A percentile compares a stretch with the other conserved stretches of the same genome.
Conservation (phyloP, 2,888 invertebrate species). For the Cheilosia vulpina region DNA sequence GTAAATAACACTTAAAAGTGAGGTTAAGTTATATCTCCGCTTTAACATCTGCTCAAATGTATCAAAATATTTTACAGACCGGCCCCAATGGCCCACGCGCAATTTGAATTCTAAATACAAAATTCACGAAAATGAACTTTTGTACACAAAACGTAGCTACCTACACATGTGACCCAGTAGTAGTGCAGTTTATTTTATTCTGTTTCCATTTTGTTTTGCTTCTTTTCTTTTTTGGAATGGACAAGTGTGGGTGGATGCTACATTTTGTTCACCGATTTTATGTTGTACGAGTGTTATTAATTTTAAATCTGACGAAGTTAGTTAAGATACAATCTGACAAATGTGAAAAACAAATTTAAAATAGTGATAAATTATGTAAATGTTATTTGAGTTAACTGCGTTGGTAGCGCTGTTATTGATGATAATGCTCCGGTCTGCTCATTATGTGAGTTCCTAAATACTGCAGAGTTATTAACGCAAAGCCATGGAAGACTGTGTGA, state of each 20-base stretch:
- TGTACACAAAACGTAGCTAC: not conserved
- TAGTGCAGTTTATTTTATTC: not conserved
- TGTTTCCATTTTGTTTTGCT: not conserved
- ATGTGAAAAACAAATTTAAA: constrained; percentile 18
- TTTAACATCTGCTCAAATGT: not conserved
- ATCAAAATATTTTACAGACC: not conserved
- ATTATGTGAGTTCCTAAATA: no score
- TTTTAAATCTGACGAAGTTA: constrained; percentile 24
- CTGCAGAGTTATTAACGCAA: no score
- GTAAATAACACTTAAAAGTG: no score
- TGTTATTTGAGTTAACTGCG: no score
- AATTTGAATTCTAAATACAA: constrained; percentile 1
- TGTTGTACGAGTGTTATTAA: constrained; percentile 8
- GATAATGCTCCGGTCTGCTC: no score
- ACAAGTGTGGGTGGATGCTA: not conserved
- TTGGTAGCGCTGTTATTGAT: no score
- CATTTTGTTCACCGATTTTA: not conserved
- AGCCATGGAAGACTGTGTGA: no score
- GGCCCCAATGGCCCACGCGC: not conserved
- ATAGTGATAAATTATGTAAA: no score
- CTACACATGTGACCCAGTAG: not conserved
- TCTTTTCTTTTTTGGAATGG: constrained; percentile 8
- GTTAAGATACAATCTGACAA: constrained; percentile 39
- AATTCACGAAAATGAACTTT: not conserved
- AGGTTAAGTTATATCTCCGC: no score